phyloP scores from a whole-genome alignment of 2,113 vertebrate species.

The Triplophysa tibetana region DNA sequence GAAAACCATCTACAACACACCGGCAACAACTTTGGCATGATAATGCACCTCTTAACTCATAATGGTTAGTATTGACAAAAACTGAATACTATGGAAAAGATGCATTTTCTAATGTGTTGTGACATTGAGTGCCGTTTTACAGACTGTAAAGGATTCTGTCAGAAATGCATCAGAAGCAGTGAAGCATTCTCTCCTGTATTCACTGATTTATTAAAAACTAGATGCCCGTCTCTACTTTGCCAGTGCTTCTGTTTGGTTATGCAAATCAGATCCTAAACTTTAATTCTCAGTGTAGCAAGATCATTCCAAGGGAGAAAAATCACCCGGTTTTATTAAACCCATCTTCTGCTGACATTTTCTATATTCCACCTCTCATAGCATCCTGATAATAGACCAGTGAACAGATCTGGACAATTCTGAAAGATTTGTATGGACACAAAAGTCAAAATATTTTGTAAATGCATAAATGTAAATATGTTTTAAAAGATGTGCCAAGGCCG shows the following conservation, averaged over 20 bases:
- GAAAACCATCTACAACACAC: too few relatives aligned
- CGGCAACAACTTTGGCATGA: too few relatives aligned
- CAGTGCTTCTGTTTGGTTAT: slow-evolving; percentile 40
- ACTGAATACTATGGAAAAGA: too few relatives aligned
- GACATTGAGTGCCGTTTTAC: too few relatives aligned
- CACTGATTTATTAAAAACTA: slow-evolving; percentile 2
- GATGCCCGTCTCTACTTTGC: slow-evolving; percentile 12
- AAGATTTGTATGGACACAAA: not conserved
- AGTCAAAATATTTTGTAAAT: too few relatives aligned
- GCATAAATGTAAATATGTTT: too few relatives aligned
- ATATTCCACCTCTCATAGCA: not conserved
- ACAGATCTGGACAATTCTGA: slow-evolving; percentile 1
- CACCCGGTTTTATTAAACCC: slow-evolving; percentile 44
- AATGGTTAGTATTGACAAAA: too few relatives aligned
- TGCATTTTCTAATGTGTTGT: too few relatives aligned
- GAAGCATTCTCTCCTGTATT: not conserved
- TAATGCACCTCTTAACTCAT: too few relatives aligned
- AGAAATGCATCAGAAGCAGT: not conserved
- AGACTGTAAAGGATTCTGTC: too few relatives aligned
- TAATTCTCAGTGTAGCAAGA: slow-evolving; percentile 25
- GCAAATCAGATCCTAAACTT: slow-evolving; percentile 39
- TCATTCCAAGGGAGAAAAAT: slow-evolving; percentile 43
- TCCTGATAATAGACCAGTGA: not conserved
- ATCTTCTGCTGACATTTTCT: not conserved
- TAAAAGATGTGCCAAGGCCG: too few relatives aligned